Conservation (phyloP, 2,113 vertebrate genomes). For the Pluvialis apricaria region DNA sequence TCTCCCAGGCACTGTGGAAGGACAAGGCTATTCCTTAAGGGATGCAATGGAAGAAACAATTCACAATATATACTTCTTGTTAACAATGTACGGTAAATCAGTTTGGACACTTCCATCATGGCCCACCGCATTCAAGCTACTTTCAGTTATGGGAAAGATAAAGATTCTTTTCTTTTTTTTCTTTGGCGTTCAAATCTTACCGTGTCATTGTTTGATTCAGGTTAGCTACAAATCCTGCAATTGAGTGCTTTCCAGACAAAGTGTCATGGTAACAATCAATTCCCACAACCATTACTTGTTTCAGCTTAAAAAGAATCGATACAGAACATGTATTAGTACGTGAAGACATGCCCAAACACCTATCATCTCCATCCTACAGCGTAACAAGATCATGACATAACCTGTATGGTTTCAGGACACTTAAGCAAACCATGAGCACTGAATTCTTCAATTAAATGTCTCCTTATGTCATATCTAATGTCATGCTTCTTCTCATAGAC, state of each 20-base stretch:
- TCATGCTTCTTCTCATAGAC: neutral
- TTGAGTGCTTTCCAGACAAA: constrained; percentile 80
- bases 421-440: neutral
- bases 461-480: neutral
- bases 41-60: neutral
- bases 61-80: neutral
- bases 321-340: neutral
- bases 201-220: constrained; percentile 88
- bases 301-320: constrained; percentile 74
- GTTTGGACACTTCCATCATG: neutral
- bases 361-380: neutral
- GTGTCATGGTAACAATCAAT: constrained; percentile 96
- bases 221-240: constrained; percentile 91
- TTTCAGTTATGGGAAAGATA: neutral
- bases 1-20: neutral
- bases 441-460: neutral
- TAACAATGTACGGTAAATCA: neutral
- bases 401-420: neutral
- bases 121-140: neutral
- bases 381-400: neutral
- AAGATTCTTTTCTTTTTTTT: neutral
- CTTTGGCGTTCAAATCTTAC: constrained; percentile 62
- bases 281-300: constrained; percentile 92
- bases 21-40: neutral
- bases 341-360: neutral